Percentiles rank a stretch among this genome's conserved stretches.
Conservation (phyloP, 2,888 invertebrate species). For the Agrypnus murinus region DNA sequence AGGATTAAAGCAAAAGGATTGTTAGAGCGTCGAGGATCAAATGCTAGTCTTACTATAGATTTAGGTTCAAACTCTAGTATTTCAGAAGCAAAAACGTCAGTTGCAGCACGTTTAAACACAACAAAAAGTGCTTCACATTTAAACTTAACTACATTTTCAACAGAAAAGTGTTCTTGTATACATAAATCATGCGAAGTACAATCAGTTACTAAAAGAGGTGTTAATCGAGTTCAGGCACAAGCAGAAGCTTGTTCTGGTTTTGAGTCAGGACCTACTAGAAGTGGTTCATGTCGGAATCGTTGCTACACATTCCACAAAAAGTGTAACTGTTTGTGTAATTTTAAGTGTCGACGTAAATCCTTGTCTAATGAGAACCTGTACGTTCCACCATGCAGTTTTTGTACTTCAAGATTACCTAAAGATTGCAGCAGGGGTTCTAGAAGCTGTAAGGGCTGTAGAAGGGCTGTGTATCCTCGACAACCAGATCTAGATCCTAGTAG, state of each 20-base stretch:
- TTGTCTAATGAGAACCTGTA: conserved; percentile 77
- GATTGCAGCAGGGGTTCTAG: conserved; percentile 61
- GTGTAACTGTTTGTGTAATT: conserved; percentile 62
- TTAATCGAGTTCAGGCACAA: conserved; percentile 59
- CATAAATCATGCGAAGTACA: conserved; percentile 55
- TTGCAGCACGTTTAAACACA: conserved; percentile 71
- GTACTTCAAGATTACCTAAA: conserved; percentile 68
- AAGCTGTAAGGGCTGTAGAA: conserved; percentile 63
- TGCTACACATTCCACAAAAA: conserved; percentile 63
- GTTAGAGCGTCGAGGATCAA: conserved; percentile 90
- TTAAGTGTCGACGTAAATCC: conserved; percentile 72
- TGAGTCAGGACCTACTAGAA: conserved; percentile 66
- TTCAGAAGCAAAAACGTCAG: conserved; percentile 67
- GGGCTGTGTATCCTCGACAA: conserved; percentile 68
- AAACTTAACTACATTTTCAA: conserved; percentile 64
- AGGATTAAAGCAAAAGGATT: conserved; percentile 79
- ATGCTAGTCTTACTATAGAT: conserved; percentile 91
- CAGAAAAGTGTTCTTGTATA: conserved; percentile 62
- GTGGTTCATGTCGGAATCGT: conserved; percentile 52
- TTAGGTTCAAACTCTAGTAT: conserved; percentile 74
- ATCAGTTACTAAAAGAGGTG: conserved; percentile 47
- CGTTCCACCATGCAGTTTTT: conserved; percentile 70
- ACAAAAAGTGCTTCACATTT: conserved; percentile 72
- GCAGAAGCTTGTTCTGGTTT: conserved; percentile 67
- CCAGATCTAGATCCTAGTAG: conserved; percentile 77